These are phyloP conservation scores for Mylabris sibirica DNA, from an alignment of 2,888 invertebrate species.

Conservation along the genomic window DNA sequence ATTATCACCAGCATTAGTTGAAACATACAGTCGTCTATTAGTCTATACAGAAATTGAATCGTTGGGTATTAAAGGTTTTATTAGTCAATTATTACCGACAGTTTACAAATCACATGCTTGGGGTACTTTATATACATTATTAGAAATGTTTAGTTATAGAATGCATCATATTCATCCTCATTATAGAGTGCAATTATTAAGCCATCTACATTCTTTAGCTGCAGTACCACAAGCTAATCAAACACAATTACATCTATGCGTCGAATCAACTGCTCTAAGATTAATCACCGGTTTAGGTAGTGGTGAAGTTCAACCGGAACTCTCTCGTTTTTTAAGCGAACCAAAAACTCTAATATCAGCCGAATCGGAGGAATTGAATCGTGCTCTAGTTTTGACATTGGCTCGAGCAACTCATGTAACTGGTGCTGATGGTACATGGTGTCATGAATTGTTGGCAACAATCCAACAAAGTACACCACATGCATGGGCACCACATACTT, in stretches of 20 bases:
- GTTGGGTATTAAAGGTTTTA: slow-evolving; percentile 94
- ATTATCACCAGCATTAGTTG: slow-evolving; percentile 89
- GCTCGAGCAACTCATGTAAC: slow-evolving; percentile 95
- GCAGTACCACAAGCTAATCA: slow-evolving; percentile 94
- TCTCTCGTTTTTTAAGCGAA: slow-evolving; percentile 90
- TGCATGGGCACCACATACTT: slow-evolving; percentile 92
- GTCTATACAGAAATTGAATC: slow-evolving; percentile 98
- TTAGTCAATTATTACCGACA: slow-evolving; percentile 90
- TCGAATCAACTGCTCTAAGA: slow-evolving; percentile 59
- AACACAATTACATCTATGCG: slow-evolving; percentile 89
- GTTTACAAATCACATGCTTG: slow-evolving; percentile 93
- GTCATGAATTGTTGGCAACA: slow-evolving; percentile 86
- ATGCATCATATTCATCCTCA: slow-evolving; percentile 97
- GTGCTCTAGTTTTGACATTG: slow-evolving; percentile 90
- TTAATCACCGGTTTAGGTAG: slow-evolving; percentile 74
- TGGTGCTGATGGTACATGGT: slow-evolving; percentile 85
- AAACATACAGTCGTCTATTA: slow-evolving; percentile 91
- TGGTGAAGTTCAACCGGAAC: slow-evolving; percentile 91
- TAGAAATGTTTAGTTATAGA: slow-evolving; percentile 97
- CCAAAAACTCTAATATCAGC: slow-evolving; percentile 90
- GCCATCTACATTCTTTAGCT: slow-evolving; percentile 89
- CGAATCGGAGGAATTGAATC: slow-evolving; percentile 94
- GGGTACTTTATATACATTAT: slow-evolving; percentile 92
- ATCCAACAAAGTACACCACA: slow-evolving; percentile 96
- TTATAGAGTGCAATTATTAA: slow-evolving; percentile 90